Evolutionary conservation across 2,888 invertebrate genomes (phyloP).

Genomic region (Acrocyrtus sp.): DNA sequence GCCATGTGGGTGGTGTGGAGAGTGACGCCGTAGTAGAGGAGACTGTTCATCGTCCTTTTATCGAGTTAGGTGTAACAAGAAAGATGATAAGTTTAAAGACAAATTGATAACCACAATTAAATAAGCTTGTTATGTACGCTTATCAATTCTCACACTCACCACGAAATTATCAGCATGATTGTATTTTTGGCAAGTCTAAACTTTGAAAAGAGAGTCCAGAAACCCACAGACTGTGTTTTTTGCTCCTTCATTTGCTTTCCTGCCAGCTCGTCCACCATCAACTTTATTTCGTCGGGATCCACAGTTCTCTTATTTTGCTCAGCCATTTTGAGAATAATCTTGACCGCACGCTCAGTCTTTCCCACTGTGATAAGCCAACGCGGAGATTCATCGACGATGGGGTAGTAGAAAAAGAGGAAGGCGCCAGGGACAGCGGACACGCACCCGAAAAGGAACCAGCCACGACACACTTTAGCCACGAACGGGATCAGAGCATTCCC

Average conservation of each 20-base stretch:
- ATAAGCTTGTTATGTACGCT: not conserved
- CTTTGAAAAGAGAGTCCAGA: slow-evolving; percentile 61
- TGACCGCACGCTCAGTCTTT: slow-evolving; percentile 13
- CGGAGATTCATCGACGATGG: slow-evolving; percentile 63
- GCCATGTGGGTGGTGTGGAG: slow-evolving; percentile 56
- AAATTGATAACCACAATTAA: too few species aligned
- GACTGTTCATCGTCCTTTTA: slow-evolving; percentile 51
- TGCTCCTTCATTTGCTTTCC: slow-evolving; percentile 21
- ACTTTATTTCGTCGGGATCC: slow-evolving; percentile 17
- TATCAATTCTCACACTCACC: slow-evolving; percentile 35
- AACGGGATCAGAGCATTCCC: slow-evolving; percentile 62
- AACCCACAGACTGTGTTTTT: slow-evolving; percentile 25
- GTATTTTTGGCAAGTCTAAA: slow-evolving; percentile 58
- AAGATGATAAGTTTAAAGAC: too few species aligned
- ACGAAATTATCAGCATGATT: slow-evolving; percentile 52
- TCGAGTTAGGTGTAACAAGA: too few species aligned
- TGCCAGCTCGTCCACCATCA: slow-evolving; percentile 29
- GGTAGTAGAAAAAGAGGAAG: slow-evolving; percentile 56
- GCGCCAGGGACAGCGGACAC: slow-evolving; percentile 61
- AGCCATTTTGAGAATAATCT: slow-evolving; percentile 47
- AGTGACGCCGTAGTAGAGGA: slow-evolving; percentile 56
- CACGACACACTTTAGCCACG: slow-evolving; percentile 63
- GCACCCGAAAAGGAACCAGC: slow-evolving; percentile 64
- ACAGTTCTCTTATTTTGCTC: slow-evolving; percentile 25
- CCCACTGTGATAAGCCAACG: slow-evolving; percentile 61